phyloP scores from a whole-genome alignment of 2,888 invertebrate species.

The Pristionchus exspectatus region DNA sequence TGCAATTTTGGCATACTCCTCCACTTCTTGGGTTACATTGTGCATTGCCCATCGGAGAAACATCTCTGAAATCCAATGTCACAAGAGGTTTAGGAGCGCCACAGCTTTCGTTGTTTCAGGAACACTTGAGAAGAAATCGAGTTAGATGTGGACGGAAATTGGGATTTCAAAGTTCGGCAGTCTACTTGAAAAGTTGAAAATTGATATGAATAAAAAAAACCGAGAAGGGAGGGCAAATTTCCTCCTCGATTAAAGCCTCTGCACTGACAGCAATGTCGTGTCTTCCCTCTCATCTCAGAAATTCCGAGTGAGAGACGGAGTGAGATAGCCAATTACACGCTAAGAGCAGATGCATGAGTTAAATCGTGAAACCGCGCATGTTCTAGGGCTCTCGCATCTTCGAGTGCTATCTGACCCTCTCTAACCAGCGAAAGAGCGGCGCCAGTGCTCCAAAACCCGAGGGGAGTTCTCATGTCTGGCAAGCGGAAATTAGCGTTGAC shows the following conservation, averaged over 20 bases:
- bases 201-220: background rate
- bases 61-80: background rate
- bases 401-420: background rate
- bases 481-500: background rate
- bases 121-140: background rate
- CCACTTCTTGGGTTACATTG: too few relatives aligned
- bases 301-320: background rate
- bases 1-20: background rate
- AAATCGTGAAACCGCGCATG: background rate
- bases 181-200: background rate
- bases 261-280: constrained; percentile 18
- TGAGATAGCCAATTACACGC: constrained; percentile 16
- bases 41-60: too few relatives aligned
- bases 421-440: background rate
- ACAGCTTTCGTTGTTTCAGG: background rate
- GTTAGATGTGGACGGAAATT: background rate
- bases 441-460: background rate
- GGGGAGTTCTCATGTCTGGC: background rate
- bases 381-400: background rate
- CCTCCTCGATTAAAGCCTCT: background rate
- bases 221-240: background rate
- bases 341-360: constrained; percentile 19
- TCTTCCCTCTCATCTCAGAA: constrained; percentile 26
- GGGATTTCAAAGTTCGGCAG: background rate
- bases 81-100: background rate